phyloP scores from a whole-genome alignment of 2,797 vertebrate genomes.

The Bradypodion pumilum region DNA sequence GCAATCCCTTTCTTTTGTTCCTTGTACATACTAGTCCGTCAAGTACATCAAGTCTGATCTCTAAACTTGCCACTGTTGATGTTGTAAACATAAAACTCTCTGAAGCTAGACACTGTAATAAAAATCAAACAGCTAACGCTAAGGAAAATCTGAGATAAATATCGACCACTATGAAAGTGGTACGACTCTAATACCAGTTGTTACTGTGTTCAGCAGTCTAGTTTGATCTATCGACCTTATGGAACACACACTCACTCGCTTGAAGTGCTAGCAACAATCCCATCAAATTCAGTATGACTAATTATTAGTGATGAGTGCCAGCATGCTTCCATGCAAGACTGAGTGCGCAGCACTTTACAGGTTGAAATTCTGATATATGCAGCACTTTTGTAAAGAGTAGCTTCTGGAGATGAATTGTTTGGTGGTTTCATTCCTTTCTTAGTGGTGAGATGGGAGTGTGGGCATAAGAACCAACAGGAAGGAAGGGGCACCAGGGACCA shows the following conservation, averaged over 20 bases:
- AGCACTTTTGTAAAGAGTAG: constrained; percentile 6
- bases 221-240: constrained; percentile 34
- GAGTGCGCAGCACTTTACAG: constrained; percentile 22
- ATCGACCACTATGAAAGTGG: constrained; percentile 25
- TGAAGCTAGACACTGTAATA: constrained; percentile 29
- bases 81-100: constrained; percentile 18
- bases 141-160: constrained; percentile 38
- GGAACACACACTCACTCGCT: not conserved
- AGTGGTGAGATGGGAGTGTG: not conserved
- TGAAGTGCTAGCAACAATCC: constrained; percentile 18
- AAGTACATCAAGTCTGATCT: constrained; percentile 7
- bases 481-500: too few relatives aligned
- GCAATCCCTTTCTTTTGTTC: not conserved
- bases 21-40: constrained; percentile 1
- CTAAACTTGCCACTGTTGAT: not conserved
- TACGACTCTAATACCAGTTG: constrained; percentile 11
- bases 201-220: constrained; percentile 34
- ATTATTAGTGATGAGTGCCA: constrained; percentile 25
- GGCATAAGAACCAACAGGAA: not conserved
- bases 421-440: not conserved
- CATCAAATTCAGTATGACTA: constrained; percentile 37
- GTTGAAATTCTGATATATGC: constrained; percentile 15
- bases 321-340: constrained; percentile 7
- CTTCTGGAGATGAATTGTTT: constrained; percentile 8
- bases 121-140: constrained; percentile 26